Conservation (phyloP, 2,797 vertebrate genomes). For the Premnoplex brunnescens region DNA sequence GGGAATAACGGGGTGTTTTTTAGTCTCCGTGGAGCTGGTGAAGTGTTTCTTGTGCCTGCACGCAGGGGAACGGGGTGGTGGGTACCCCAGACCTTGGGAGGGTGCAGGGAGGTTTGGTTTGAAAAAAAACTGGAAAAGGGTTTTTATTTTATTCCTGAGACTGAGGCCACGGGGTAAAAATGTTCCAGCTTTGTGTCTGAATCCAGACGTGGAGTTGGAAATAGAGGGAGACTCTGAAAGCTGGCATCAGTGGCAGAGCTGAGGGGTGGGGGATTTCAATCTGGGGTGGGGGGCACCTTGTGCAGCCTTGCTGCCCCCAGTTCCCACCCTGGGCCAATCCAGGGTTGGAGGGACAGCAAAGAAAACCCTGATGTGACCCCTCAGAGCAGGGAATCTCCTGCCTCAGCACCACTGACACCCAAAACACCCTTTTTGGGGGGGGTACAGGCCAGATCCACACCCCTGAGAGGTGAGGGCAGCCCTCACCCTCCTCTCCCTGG, state of each 20-base stretch:
- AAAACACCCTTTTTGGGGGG: not conserved
- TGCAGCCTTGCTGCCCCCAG: accelerated
- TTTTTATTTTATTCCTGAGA: accelerated
- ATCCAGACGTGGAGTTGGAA: not conserved
- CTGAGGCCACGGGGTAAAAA: not conserved
- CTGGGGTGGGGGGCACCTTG: not conserved
- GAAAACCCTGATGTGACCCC: not conserved
- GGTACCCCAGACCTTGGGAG: not conserved
- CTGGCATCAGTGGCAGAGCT: not conserved
- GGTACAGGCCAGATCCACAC: accelerated
- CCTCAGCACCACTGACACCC: not conserved
- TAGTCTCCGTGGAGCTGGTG: not conserved
- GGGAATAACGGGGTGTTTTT: accelerated
- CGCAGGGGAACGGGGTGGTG: accelerated
- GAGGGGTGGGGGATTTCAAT: too few species aligned
- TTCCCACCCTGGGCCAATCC: not conserved
- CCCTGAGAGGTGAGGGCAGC: not conserved
- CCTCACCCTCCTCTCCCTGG: not conserved
- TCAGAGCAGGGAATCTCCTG: not conserved
- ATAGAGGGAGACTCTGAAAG: not conserved
- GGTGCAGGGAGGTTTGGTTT: not conserved
- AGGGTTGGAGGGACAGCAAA: not conserved
- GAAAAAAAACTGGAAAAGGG: accelerated
- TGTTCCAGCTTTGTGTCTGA: not conserved
- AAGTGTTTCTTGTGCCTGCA: not conserved